Evolutionary conservation across 2,888 invertebrate species (phyloP), one percentile per base, ranked within the genome.

Genomic region (Drosophila flavopinicola): DNA sequence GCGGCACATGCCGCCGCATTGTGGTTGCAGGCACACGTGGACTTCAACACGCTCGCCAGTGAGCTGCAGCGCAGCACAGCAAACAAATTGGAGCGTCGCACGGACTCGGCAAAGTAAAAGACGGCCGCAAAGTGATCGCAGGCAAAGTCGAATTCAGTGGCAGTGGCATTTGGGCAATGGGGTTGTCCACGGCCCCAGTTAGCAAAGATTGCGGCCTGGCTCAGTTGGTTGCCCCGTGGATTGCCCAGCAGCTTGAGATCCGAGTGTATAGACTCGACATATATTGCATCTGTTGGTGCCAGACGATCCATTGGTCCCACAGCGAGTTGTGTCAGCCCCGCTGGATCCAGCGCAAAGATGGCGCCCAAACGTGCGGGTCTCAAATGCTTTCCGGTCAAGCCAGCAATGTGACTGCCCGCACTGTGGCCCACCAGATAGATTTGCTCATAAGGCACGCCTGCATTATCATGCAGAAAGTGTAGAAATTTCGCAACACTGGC

Each of bases 211-310:
- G 91, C 85, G 1, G 90, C 89, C 3, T 88, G 87, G 10, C 91
- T 91, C 0, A 91, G 66, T 13, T 66, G 57, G 15, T 65, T 63
- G 23, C 77, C 87, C 5, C 44, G 29, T 2, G 89, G 90, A 69
- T 91, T 84, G 7, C 92, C 92, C 30, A 91, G 56, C 0, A 79
- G 39, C 30, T 82, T 75, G 2, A 86, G 58, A 61, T 90, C 88
- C 1, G 91, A 90, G 57, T 91, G 92, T 64, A 92, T 89, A 3
- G 90, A 80, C 48, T 92, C 91, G n/a, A 92, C 91, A 44, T 88
- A 87, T 1, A 29, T 25, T 1, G 91, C 92, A 63, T 92, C 91
- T 0, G 51, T 61, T 0, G 82, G 76, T 7, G 90, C 89, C 29
- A 92, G 66, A 32, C 91, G 89, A 0, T 66, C 66, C 1, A 74